Conservation (phyloP, 2,797 vertebrate species). For the Morelia viridis region DNA sequence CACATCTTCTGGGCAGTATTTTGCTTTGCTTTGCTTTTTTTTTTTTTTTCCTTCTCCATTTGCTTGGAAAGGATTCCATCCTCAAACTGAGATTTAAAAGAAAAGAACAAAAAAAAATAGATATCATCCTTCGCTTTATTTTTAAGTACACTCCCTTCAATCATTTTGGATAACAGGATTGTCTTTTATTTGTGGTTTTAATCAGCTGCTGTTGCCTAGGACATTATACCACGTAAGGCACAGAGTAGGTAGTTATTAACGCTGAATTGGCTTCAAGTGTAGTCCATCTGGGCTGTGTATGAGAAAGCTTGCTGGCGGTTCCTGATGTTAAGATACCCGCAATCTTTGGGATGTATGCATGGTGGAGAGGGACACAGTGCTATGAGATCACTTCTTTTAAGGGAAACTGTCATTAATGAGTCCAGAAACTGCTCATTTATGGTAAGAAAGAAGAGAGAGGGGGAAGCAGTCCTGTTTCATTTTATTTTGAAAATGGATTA, state of each 20-base stretch:
- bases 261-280: conserved; percentile 92
- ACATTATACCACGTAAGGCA: conserved; percentile 82
- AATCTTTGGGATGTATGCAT: conserved; percentile 82
- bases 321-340: conserved; percentile 83
- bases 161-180: conserved; percentile 75
- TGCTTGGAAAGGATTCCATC: conserved; percentile 71
- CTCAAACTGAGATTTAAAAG: conserved; percentile 65
- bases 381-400: conserved; percentile 82
- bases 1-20: conserved; percentile 81
- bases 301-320: conserved; percentile 80
- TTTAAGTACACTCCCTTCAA: conserved; percentile 16
- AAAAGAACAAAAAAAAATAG: conserved; percentile 38
- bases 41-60: conserved; percentile 58
- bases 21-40: conserved; percentile 57
- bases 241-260: conserved; percentile 89
- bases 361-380: conserved; percentile 80
- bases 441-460: conserved; percentile 73
- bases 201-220: conserved; percentile 80
- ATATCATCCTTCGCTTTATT: conserved; percentile 66
- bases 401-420: conserved; percentile 83
- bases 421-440: conserved; percentile 85
- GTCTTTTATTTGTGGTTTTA: conserved; percentile 77
- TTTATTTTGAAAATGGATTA: conserved; percentile 77
- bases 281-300: conserved; percentile 85
- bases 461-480: conserved; percentile 70